Base-by-base conservation (phyloP, 2,113 vertebrate genomes). In the Nyctibius bracteatus region DNA sequence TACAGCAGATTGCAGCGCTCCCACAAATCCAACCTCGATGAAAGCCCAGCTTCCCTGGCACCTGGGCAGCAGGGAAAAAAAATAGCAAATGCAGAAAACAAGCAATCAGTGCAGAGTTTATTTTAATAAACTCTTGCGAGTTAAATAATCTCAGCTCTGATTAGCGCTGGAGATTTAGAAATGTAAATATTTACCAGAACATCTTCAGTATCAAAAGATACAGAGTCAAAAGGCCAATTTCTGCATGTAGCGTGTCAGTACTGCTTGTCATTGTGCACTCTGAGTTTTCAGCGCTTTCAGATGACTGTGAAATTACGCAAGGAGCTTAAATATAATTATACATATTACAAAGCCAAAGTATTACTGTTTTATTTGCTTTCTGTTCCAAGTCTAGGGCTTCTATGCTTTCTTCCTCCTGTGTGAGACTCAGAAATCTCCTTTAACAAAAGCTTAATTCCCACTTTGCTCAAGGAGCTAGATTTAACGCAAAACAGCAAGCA, bases 101-200 rank as follows among this genome's bases (percentile, higher is more conserved):
- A 95, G 89, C 65, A 79, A 72, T 71, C 83, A 59, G 57, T 21
- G 47, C 55, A 75, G 70, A 71, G 65, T 86, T 96, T 86, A 71
- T 95, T 96, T 95, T 62, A 59, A 91, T 92, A 91, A 93, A 96
- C 78, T 37, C 72, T 78, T 73, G 54, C 2, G 43, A 72, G 81
- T 93, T 61, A 78, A 92, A 96, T 94, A 87, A 94, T 89, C 75
- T 86, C 86, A 71, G 39, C 59, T 79, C 80, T 95, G 93, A 95
- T 96, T 92, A 97, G 77, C 68, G 49, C 80, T 81, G 94, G 83
- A 62, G 91, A 86, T 96, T 70, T 39, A 81, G 74, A 96, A 95
- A 84, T 72, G 83, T 94, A 92, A 96, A 94, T 96, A 95, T 96
- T 96, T 96, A 94, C 89, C 86, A 86, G 94, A 92, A 71, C 61